Base-by-base conservation (phyloP, 2,113 vertebrate genomes). In the Colossoma macropomum region DNA sequence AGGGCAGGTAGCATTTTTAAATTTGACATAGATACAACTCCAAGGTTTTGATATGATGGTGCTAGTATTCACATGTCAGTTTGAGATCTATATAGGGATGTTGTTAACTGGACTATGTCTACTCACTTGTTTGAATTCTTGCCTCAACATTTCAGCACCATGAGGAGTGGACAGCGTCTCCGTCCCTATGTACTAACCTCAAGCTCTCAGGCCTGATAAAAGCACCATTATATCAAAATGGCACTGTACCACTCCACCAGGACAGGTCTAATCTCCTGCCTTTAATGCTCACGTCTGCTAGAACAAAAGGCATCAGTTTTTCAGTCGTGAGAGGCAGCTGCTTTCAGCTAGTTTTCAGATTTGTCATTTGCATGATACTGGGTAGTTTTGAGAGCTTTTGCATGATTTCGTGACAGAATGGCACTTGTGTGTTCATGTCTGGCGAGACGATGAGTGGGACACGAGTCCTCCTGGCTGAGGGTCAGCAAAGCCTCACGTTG, bases 401-500 rank as follows among this genome's bases (percentile, higher is more conserved):
- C 38, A 13, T 30, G 73, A 41, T 68, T 82, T 75, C 32, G 15
- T 75, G 73, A 82, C 54, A 68, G 32, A 54, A 75, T 69, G 25
- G 34, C 48, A 27, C 80, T 73, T 73, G 38, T 81, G 56, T 73
- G 56, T 50, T 72, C 38, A 63, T 27, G 56, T 70, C 54, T 69
- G 25, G 62, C 76, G 73, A 59, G 34, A 59, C 41, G 28, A 75
- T 25, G 71, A 66, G 59, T 41, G 16, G 60, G 59, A 66, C 34
- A 38, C 27, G n/a, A 38, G 32, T 75, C 19, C 72, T 28, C 63
- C 38, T 60, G 41, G 56, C 54, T 30, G 30, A 66, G 80, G 72
- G 80, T 75, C 80, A 74, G 41, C 81, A 82, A 34, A 62, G 59
- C 48, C 68, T 52, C 72, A 69, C 8, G n/a, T 19, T 70, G 62